phyloP scores from a whole-genome alignment of 2,113 vertebrate genomes.

The Menura novaehollandiae region DNA sequence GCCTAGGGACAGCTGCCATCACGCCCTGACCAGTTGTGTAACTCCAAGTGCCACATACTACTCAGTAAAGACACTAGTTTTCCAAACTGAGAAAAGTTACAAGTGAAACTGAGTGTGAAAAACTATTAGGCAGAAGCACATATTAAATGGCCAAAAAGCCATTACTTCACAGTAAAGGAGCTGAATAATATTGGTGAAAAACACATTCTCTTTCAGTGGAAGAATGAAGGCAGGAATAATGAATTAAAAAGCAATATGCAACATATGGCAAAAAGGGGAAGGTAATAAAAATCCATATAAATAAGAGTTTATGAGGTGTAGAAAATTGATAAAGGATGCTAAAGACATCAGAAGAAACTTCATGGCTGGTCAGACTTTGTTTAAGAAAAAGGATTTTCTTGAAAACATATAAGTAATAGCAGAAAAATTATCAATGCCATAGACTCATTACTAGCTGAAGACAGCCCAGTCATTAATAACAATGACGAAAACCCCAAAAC shows the following conservation, averaged over 20 bases:
- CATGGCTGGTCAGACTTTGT: neutral
- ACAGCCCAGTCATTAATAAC: neutral
- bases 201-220: neutral
- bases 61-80: neutral
- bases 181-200: slow-evolving; percentile 5
- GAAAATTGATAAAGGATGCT: slow-evolving; percentile 39
- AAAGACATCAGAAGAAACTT: neutral
- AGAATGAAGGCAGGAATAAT: slow-evolving; percentile 21
- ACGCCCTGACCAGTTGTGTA: neutral
- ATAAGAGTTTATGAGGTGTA: slow-evolving; percentile 42
- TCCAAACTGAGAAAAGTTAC: neutral
- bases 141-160: neutral
- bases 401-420: neutral
- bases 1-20: neutral
- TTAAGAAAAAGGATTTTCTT: neutral
- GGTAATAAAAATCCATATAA: slow-evolving; percentile 19
- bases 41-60: neutral
- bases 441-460: neutral
- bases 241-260: slow-evolving; percentile 49
- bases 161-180: neutral
- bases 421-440: neutral
- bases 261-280: slow-evolving; percentile 4
- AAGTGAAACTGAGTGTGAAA: neutral
- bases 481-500: neutral
- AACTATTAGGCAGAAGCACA: neutral